These are phyloP conservation scores for Catharus minimus DNA, from an alignment of 2,113 vertebrate species.

Conservation along the genomic window DNA sequence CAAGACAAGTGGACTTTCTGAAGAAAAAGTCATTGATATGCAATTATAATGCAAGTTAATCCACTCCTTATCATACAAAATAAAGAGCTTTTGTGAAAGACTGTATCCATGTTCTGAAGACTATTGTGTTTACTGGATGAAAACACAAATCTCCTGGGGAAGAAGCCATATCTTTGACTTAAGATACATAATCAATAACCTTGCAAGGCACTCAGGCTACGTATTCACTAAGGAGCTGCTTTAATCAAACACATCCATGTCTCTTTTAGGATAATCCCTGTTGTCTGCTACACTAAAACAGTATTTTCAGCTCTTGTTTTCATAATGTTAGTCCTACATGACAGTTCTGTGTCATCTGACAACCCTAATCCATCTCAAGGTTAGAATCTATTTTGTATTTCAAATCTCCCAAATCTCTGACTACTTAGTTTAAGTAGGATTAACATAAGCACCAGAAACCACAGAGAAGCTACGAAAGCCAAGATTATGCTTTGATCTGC, in stretches of 20 bases:
- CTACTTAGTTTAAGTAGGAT: constrained; percentile 58
- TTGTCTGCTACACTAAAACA: constrained; percentile 41
- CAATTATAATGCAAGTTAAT: constrained; percentile 34
- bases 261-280: constrained; percentile 30
- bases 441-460: constrained; percentile 60
- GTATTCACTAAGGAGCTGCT: constrained; percentile 22
- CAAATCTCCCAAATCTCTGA: constrained; percentile 62
- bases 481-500: constrained; percentile 68
- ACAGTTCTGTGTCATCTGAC: constrained; percentile 54
- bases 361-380: constrained; percentile 57
- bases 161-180: constrained; percentile 8
- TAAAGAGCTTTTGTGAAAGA: not conserved
- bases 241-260: constrained; percentile 42
- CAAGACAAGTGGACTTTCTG: not conserved
- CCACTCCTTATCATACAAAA: not conserved
- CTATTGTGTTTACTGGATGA: not conserved
- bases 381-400: constrained; percentile 64
- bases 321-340: constrained; percentile 35
- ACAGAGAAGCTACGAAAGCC: constrained; percentile 55
- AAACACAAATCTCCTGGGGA: constrained; percentile 4
- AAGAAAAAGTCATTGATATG: not conserved
- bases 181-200: constrained; percentile 54
- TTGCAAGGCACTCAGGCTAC: constrained; percentile 28
- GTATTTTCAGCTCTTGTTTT: constrained; percentile 36
- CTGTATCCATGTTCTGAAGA: not conserved